phyloP scores from a whole-genome alignment of 2,888 invertebrate genomes.

The Cephalotes varians region DNA sequence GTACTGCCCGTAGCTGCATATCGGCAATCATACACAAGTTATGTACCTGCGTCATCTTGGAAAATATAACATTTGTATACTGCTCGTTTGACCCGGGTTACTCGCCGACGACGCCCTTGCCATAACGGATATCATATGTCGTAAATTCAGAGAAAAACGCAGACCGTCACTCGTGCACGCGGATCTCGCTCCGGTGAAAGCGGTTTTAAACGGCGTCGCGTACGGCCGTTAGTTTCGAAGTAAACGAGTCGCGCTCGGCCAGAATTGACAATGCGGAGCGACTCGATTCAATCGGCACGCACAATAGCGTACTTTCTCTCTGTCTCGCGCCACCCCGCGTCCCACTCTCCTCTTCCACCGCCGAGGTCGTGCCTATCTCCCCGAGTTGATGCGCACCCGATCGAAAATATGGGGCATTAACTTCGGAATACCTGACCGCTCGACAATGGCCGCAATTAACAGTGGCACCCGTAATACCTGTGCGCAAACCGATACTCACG shows the following conservation, averaged over 20 bases:
- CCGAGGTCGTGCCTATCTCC: conserved; percentile 5
- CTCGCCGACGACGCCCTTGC: neutral
- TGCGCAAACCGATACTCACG: conserved; percentile 59
- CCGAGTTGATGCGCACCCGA: conserved; percentile 24
- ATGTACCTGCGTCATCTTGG: no score
- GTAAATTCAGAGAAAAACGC: no score
- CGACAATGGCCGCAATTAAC: conserved; percentile 69
- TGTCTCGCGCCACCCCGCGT: neutral
- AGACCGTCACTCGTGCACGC: neutral
- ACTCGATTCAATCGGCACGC: conserved; percentile 46
- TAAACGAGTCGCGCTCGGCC: conserved; percentile 38
- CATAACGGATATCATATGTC: neutral
- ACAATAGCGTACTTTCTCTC: conserved; percentile 51
- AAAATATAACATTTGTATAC: neutral
- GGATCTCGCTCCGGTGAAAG: neutral
- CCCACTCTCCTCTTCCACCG: conserved; percentile 8
- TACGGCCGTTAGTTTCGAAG: conserved; percentile 22
- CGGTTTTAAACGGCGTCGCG: conserved; percentile 14
- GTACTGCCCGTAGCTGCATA: no score
- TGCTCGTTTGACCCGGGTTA: neutral
- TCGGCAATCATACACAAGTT: no score
- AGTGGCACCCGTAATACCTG: conserved; percentile 59
- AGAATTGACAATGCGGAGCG: conserved; percentile 18
- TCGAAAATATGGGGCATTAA: conserved; percentile 64
- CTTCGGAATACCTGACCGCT: conserved; percentile 53